phyloP scores from a whole-genome alignment of 2,888 invertebrate genomes.

The Lasioglossum calceatum region DNA sequence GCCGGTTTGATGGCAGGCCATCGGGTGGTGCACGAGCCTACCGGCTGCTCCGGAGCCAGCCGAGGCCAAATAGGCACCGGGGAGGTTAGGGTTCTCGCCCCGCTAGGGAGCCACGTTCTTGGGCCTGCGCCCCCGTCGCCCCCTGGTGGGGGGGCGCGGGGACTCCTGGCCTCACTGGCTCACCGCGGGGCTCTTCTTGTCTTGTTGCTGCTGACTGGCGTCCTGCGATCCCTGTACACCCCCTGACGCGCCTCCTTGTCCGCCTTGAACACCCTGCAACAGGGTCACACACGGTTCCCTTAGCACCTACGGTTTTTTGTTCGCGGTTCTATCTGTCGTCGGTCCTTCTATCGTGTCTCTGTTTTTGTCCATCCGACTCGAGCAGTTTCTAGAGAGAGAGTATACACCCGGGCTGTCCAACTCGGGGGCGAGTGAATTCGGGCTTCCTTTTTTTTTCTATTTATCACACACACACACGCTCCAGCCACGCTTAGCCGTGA shows the following conservation, averaged over 20 bases:
- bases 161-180: conserved; percentile 89
- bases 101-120: conserved; percentile 85
- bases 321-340: not conserved
- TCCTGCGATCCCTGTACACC: conserved; percentile 85
- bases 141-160: conserved; percentile 84
- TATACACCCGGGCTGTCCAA: conserved; percentile 19
- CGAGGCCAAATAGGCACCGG: conserved; percentile 79
- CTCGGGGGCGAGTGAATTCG: not conserved
- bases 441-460: not conserved
- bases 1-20: conserved; percentile 68
- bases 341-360: not conserved
- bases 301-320: conserved; percentile 7
- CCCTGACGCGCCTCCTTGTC: conserved; percentile 82
- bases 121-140: conserved; percentile 85
- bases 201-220: conserved; percentile 90
- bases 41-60: conserved; percentile 69
- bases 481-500: conserved; percentile 6
- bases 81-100: conserved; percentile 83
- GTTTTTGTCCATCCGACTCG: not conserved
- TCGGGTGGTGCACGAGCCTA: conserved; percentile 74
- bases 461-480: conserved; percentile 4
- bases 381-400: not conserved
- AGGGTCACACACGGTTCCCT: conserved; percentile 13
- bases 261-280: conserved; percentile 83
- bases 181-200: conserved; percentile 93